A percentile compares a stretch with the other conserved stretches of the same genome.
These are phyloP conservation scores for Osmerus mordax DNA, from an alignment of 2,113 vertebrate species.

Conservation along the genomic window DNA sequence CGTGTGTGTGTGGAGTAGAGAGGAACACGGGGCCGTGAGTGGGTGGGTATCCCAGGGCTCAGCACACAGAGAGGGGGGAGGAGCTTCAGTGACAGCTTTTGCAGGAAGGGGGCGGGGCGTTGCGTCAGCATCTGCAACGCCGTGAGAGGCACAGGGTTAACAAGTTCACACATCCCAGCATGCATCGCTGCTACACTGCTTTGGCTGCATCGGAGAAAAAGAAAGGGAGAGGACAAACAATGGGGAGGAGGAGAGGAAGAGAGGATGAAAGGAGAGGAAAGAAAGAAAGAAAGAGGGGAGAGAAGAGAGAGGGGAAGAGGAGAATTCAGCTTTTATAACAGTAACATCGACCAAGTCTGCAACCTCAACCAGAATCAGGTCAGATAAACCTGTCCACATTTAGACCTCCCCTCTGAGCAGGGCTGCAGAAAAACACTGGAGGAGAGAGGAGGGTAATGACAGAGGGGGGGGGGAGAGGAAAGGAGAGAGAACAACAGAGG, in stretches of 20 bases:
- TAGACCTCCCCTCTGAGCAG: neutral
- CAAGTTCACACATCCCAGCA: slow-evolving; percentile 47
- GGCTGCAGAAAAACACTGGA: neutral
- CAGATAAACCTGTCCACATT: neutral
- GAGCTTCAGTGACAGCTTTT: slow-evolving; percentile 10
- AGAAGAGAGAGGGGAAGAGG: neutral
- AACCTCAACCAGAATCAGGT: slow-evolving; percentile 10
- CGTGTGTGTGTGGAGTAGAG: slow-evolving; percentile 17
- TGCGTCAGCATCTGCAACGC: slow-evolving; percentile 32
- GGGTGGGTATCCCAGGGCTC: slow-evolving; percentile 3
- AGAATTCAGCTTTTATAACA: neutral
- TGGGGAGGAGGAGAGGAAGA: neutral
- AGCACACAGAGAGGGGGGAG: slow-evolving; percentile 22
- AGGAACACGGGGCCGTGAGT: slow-evolving; percentile 1
- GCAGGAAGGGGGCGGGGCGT: slow-evolving; percentile 28
- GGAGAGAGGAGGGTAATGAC: neutral
- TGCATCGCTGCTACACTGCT: slow-evolving; percentile 20
- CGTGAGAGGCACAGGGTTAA: slow-evolving; percentile 33
- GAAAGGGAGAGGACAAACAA: neutral
- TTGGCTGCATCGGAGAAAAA: neutral
- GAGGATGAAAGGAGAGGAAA: neutral
- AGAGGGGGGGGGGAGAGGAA: neutral
- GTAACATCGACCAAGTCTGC: neutral
- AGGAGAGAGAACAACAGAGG: too few relatives aligned
- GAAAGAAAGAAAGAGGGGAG: neutral